A percentile compares a stretch with the other conserved stretches of the same genome.
These are phyloP conservation scores for Melanotaenia maccullochi DNA, from an alignment of 2,797 vertebrate genomes.

Conservation along the genomic window DNA sequence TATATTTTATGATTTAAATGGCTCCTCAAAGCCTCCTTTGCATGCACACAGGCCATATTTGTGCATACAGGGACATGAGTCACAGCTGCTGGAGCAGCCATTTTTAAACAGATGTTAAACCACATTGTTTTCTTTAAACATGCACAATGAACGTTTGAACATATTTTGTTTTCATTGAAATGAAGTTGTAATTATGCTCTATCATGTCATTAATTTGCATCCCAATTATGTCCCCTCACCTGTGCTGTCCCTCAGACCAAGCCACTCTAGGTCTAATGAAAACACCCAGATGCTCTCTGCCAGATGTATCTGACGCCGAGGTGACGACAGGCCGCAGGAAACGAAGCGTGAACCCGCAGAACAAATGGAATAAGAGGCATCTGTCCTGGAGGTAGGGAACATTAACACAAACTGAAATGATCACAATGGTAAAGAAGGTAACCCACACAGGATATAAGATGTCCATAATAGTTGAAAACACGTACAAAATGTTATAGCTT, in stretches of 20 bases:
- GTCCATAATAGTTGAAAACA: not conserved
- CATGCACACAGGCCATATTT: slow-evolving; percentile 14
- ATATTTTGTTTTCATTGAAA: not conserved
- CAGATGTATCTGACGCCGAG: slow-evolving; percentile 81
- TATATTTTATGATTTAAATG: slow-evolving; percentile 45
- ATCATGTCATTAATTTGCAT: not conserved
- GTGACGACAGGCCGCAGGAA: slow-evolving; percentile 78
- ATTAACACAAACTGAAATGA: not conserved
- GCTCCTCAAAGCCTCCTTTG: slow-evolving; percentile 6
- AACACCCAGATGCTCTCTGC: slow-evolving; percentile 95
- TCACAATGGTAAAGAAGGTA: not conserved
- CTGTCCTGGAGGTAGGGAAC: slow-evolving; percentile 93
- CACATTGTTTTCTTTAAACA: not conserved
- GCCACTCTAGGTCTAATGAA: slow-evolving; percentile 93
- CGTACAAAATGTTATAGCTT: not conserved
- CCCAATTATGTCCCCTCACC: slow-evolving; percentile 12
- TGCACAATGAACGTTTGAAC: not conserved
- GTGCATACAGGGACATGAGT: slow-evolving; percentile 20
- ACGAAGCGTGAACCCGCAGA: slow-evolving; percentile 77
- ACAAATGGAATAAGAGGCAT: slow-evolving; percentile 95
- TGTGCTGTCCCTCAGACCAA: slow-evolving; percentile 79
- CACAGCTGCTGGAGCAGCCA: slow-evolving; percentile 8
- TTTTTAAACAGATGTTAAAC: slow-evolving; percentile 25
- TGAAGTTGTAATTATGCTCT: not conserved
- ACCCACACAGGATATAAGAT: too few species aligned